These are phyloP conservation scores for Drosophila buzzatii DNA, from an alignment of 2,888 invertebrate genomes.

Conservation along the genomic window DNA sequence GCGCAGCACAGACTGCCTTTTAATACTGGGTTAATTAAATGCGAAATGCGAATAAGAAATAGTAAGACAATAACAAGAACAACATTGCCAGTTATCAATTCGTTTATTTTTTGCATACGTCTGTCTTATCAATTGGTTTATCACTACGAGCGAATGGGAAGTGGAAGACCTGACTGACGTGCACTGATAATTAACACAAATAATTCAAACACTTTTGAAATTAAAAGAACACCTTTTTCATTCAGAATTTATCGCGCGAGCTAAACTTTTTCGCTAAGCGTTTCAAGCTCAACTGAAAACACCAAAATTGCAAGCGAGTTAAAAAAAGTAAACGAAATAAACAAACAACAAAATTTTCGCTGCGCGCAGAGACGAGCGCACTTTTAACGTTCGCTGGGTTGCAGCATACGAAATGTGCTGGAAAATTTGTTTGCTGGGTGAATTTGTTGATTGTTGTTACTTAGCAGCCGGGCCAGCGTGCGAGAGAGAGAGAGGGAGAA, in stretches of 20 bases:
- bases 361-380: constrained; percentile 4
- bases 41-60: background rate
- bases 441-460: constrained; percentile 81
- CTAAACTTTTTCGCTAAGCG: constrained; percentile 61
- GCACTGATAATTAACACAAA: background rate
- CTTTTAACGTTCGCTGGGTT: constrained; percentile 30
- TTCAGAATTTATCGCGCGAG: constrained; percentile 28
- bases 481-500: constrained; percentile 14
- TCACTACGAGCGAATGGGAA: constrained; percentile 7
- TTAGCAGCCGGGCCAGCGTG: constrained; percentile 73
- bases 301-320: constrained; percentile 34
- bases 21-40: constrained; percentile 29
- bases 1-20: background rate
- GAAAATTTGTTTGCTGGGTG: constrained; percentile 51
- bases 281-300: constrained; percentile 68
- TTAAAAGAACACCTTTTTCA: background rate
- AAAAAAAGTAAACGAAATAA: background rate
- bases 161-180: background rate
- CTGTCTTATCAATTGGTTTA: constrained; percentile 40
- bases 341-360: background rate
- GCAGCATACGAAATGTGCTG: constrained; percentile 18
- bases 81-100: background rate
- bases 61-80: background rate
- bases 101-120: constrained; percentile 10
- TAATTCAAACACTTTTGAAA: constrained; percentile 13